Evolutionary conservation across 2,113 vertebrate species (phyloP).

Genomic region (Stictonetta naevosa): DNA sequence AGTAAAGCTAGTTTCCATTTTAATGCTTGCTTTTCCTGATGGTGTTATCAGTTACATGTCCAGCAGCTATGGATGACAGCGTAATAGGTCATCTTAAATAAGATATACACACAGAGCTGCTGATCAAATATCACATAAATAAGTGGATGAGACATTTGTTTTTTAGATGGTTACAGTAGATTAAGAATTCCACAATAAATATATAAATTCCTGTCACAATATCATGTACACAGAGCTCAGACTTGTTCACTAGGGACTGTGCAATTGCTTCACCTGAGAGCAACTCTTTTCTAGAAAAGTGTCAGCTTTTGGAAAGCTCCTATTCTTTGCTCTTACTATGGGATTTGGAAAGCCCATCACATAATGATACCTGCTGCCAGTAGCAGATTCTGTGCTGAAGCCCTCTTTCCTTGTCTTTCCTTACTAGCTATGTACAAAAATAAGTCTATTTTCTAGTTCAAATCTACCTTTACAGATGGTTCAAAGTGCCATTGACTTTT

Average conservation of each 20-base stretch:
- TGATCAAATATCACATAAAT: background rate
- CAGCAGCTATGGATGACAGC: constrained; percentile 35
- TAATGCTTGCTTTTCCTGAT: background rate
- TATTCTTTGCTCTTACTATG: background rate
- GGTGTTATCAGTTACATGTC: background rate
- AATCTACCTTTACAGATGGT: background rate
- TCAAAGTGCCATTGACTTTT: background rate
- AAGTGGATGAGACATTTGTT: background rate
- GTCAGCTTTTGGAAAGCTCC: background rate
- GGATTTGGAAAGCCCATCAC: background rate
- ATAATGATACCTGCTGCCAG: background rate
- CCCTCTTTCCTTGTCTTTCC: background rate
- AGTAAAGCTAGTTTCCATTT: background rate
- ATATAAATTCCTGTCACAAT: background rate
- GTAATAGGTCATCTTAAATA: constrained; percentile 23
- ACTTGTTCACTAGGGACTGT: background rate
- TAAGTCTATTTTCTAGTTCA: background rate
- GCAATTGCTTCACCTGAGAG: background rate
- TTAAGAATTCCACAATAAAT: background rate
- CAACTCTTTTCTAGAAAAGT: background rate
- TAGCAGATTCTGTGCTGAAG: background rate
- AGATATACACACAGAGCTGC: background rate
- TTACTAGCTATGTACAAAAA: background rate
- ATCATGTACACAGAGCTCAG: background rate
- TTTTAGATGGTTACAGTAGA: background rate